Evolutionary conservation across 2,888 invertebrate species (phyloP), one percentile per base, ranked within the genome.

Genomic region (Prosopocoilus inquinatus): DNA sequence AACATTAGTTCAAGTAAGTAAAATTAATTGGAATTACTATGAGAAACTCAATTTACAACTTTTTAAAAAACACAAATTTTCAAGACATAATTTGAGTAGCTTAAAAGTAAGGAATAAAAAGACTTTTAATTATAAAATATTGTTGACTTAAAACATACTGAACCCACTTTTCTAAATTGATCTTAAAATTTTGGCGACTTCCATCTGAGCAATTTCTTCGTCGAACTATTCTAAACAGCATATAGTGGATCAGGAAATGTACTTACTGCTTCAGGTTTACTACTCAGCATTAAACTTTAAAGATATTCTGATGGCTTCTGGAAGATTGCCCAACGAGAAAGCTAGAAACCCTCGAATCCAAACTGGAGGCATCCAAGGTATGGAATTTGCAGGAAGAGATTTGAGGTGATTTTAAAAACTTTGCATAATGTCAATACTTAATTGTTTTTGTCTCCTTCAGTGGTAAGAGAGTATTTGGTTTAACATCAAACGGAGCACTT

Each of bases 231-330:
- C 53, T 63, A 8, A 28, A 63, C 62, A 70, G 78, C 9, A n/a
- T n/a, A n/a, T n/a, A n/a, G 16, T 16, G 16, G 3, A 16, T 16
- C 16, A 16, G 2, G 16, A 16, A 16, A 16, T 85, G 87, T 36
- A 20, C 33, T 43, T 28, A 62, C 78, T 90, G 48, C 92, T 82
- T 1, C 71, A 83, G 74, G 83, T 91, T 0, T 83, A 88, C 66
- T 94, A 90, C 70, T 79, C 92, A 0, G 84, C 94, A 0, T 74
- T 96, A n/a, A 96, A 96, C 78, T 96, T 96, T 85, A 86, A 93
- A 68, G 96, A 96, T 75, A 81, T 96, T 0, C 96, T 96, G 96
- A 80, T 93, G 1, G 91, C 95, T 0, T 93, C 91, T 1, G 96
- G 95, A 1, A 93, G 93, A 68, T 81, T 96, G 3, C 86, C 90